Conservation (phyloP, 92 coral and sea anemone genomes). For the Actinostola sp. region DNA sequence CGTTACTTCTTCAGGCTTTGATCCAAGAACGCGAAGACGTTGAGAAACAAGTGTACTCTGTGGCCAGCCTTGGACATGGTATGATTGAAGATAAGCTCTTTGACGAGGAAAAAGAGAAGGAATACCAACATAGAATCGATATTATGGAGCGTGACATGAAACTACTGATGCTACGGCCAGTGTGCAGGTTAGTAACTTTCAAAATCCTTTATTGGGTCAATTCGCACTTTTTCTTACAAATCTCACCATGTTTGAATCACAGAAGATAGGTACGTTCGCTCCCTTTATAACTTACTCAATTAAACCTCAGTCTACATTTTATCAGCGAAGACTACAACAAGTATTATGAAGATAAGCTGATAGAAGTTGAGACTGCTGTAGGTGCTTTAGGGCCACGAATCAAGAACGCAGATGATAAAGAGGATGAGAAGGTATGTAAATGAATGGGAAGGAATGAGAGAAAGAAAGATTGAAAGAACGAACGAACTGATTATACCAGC, state of each 20-base stretch:
- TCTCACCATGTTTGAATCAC: no score
- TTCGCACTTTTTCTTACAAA: no score
- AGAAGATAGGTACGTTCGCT: no score
- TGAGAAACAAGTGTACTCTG: constrained; percentile 36
- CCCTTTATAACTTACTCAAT: no score
- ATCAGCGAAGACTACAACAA: background rate
- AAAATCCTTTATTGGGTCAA: no score
- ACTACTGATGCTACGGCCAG: background rate
- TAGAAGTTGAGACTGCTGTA: background rate
- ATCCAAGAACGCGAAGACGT: constrained; percentile 15
- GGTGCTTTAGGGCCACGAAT: background rate
- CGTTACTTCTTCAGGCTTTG: constrained; percentile 6
- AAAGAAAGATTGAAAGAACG: no score
- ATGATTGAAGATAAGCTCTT: constrained; percentile 51
- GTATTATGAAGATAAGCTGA: background rate
- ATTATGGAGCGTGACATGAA: constrained; percentile 39
- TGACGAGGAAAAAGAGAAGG: constrained; percentile 41
- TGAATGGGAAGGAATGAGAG: background rate
- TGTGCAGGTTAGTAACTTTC: no score
- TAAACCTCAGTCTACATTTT: no score
- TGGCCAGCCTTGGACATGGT: constrained; percentile 43
- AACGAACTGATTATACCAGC: no score
- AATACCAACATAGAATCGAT: constrained; percentile 62
- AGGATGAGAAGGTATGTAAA: background rate
- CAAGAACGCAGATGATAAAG: background rate